Conservation (phyloP, 1,140 invertebrate genomes). For the Doryteuthis pealeii region DNA sequence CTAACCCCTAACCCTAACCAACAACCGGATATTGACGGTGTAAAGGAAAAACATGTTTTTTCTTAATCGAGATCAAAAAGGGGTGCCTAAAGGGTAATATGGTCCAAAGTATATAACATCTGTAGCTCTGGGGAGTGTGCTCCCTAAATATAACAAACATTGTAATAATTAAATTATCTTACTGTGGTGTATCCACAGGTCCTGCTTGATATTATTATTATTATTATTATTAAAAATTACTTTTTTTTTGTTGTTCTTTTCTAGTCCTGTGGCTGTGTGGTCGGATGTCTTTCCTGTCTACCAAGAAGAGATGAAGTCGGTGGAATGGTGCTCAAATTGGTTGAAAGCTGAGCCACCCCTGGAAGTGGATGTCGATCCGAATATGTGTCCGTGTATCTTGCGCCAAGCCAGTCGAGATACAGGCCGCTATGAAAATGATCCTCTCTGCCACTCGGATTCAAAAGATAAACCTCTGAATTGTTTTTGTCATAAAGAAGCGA, state of each 20-base stretch:
- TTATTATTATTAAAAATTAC: too few species aligned
- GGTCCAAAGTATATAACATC: too few species aligned
- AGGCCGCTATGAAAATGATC: constrained; percentile 41
- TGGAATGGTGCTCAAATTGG: constrained; percentile 40
- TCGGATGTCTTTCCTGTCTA: constrained; percentile 50
- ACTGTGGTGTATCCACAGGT: too few species aligned
- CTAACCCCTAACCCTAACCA: too few species aligned
- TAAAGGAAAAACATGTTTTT: too few species aligned
- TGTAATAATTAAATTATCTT: too few species aligned
- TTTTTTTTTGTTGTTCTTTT: constrained; percentile 17
- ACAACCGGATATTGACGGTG: too few species aligned
- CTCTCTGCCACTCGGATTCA: constrained; percentile 34
- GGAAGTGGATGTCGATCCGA: constrained; percentile 13
- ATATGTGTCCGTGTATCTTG: constrained; percentile 41
- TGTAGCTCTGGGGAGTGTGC: too few species aligned
- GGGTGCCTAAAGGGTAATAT: too few species aligned
- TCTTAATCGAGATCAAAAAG: too few species aligned
- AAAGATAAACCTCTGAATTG: constrained; percentile 31
- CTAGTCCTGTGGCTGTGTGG: constrained; percentile 39
- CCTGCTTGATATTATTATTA: too few species aligned
- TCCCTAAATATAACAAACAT: too few species aligned
- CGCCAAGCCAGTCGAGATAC: constrained; percentile 42
- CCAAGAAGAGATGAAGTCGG: constrained; percentile 25
- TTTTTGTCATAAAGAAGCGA: constrained; percentile 37
- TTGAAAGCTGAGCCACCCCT: constrained; percentile 21